Conservation (phyloP, 2,113 vertebrate species). For the Psammodynastes pulverulentus region DNA sequence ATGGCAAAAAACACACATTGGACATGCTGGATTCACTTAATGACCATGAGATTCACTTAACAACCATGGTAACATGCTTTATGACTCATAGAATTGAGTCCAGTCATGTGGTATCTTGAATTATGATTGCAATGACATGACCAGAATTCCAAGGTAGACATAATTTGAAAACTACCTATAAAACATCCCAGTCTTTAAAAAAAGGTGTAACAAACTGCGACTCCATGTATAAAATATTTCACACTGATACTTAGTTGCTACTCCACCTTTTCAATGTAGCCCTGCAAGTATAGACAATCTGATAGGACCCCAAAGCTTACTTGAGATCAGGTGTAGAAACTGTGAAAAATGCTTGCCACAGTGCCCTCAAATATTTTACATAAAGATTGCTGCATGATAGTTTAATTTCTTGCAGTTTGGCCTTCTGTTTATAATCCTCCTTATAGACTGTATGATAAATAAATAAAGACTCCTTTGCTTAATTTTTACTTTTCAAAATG, state of each 20-base stretch:
- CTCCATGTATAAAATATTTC: background rate
- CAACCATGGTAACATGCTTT: background rate
- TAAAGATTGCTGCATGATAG: background rate
- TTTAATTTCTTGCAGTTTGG: background rate
- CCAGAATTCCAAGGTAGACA: background rate
- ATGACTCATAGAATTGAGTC: background rate
- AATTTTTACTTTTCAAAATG: background rate
- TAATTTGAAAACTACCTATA: background rate
- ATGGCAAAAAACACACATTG: background rate
- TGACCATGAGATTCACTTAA: background rate
- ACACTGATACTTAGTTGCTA: background rate
- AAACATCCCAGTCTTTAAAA: background rate
- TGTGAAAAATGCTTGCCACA: background rate
- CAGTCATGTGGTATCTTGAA: background rate
- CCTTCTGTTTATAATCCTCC: background rate
- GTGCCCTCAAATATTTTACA: background rate
- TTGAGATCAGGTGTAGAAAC: background rate
- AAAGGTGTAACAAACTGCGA: background rate
- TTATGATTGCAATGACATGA: background rate
- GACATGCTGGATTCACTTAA: background rate
- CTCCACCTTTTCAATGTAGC: background rate
- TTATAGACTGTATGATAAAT: background rate
- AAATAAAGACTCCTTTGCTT: background rate
- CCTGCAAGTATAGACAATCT: background rate
- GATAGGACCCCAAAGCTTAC: background rate